Evolutionary conservation across 2,888 invertebrate species (phyloP), one percentile per base, ranked within the genome.

Genomic region (Xestobium rufovillosum): DNA sequence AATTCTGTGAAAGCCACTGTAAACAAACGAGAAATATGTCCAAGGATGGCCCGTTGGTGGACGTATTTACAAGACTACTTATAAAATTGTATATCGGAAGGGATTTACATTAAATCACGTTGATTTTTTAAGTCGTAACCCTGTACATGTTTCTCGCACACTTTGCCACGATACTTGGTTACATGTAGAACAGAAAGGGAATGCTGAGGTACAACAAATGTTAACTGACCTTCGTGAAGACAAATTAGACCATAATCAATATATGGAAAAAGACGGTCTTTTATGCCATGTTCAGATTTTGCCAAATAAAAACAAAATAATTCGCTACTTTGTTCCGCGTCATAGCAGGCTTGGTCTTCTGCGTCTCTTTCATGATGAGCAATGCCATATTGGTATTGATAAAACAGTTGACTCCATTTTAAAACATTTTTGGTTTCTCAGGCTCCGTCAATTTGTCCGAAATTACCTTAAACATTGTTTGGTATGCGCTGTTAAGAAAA

Each of bases 41-140:
- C 57, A 1, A 34, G 54, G 2, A 48, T 55, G 1, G 52, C 50
- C 1, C 32, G 58, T 0, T 58, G 59, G 57, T 58, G 57, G 56
- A 25, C 50, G 1, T 52, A 52, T 16, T 19, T 54, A 13, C 55
- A 55, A 36, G 49, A 53, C 19, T 52, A 51, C 30, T 19, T 50
- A 47, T 32, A 31, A 42, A 1, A 44, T 51, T 11, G 38, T 41
- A 1, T 49, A 48, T 27, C 36, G 43, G 2, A 46, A 46, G 28
- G 48, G 46, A 10, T 39, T 31, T 26, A 4, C 4, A 23, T 3
- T 36, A 26, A 6, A 26, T 6, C 39, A 34, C 16, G 36, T 36
- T 4, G 29, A 42, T 31, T 44, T 26, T 16, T 14, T 43, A 10
- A 43, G 42, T 15, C 17, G 42, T 3, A 43, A 43, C 16, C 43